Conservation (phyloP, 2,113 vertebrate species). For the Canis aureus region DNA sequence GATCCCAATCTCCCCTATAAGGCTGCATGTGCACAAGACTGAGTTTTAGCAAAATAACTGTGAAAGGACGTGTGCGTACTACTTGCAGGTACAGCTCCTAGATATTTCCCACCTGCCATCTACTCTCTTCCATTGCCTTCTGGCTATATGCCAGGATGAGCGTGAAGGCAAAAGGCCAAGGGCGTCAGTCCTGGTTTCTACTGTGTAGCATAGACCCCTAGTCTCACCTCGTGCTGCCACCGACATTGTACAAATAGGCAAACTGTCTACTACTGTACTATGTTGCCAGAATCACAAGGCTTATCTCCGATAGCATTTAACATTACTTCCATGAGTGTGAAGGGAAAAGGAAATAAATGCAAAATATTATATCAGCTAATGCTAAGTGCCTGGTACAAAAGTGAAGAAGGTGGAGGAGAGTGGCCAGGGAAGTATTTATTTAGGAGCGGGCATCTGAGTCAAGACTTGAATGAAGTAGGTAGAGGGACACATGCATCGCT, state of each 20-base stretch:
- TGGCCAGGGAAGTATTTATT: neutral
- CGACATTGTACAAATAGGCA: neutral
- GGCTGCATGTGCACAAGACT: neutral
- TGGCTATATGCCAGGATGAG: neutral
- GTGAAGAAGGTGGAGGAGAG: neutral
- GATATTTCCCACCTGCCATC: neutral
- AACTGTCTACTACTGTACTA: neutral
- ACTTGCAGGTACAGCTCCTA: neutral
- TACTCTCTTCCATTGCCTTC: neutral
- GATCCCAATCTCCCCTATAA: neutral
- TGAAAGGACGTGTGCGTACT: neutral
- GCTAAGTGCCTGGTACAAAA: neutral
- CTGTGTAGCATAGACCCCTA: fast-evolving
- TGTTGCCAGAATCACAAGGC: neutral
- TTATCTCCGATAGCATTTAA: neutral
- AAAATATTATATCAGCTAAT: neutral
- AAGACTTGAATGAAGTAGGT: neutral
- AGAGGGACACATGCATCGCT: fast-evolving
- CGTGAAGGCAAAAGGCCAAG: neutral
- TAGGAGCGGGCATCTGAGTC: neutral
- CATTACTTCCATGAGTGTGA: neutral
- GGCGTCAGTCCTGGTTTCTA: neutral
- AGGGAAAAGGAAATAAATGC: neutral
- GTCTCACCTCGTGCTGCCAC: neutral
- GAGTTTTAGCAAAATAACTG: neutral